Base-by-base conservation (phyloP, 2,797 vertebrate genomes). In the Scomberomorus guttatus region DNA sequence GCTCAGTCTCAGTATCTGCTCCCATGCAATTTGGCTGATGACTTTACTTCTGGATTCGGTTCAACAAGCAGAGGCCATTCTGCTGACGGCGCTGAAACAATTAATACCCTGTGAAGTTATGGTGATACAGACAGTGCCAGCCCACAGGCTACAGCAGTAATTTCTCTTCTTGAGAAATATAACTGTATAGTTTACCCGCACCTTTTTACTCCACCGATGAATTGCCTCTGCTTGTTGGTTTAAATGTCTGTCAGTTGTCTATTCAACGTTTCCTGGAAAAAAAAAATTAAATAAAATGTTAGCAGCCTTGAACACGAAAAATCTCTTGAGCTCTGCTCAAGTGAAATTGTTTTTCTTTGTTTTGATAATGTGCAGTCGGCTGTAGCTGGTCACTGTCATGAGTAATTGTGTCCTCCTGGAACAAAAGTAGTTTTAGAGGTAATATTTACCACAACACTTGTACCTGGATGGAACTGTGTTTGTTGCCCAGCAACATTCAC, bases 51-150 rank as follows among this genome's bases (percentile, higher is more conserved):
- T 95, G 94, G 94, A 94, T 79, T 60, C 72, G 44, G 90, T 92
- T 95, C 94, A 94, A 94, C 89, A 87, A 90, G 90, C 91, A 82
- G 83, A 77, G 88, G 84, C 91, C 75, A 81, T 94, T 94, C 89
- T 94, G 94, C 95, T 95, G 95, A 95, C 87, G 82, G 90, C 51
- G 76, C 85, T 91, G 89, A 94, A 95, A 94, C 93, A 94, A 94
- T 94, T 92, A 94, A 94, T 94, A 92, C 89, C 80, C 89, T 89
- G 91, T 92, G 90, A 94, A 95, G 91, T 93, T 93, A 93, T 92
- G 92, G 92, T 89, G 86, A 89, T 62, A 79, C 76, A 86, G 87
- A 90, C 90, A 64, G 85, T 83, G 86, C 86, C 90, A 90, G 39
- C 39, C 39, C 75, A 78, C 44, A 64, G 56, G 74, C 77, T 66